Percentiles rank a stretch among this genome's conserved stretches.
Evolutionary conservation across 2,888 invertebrate genomes (phyloP).

Genomic region (Amorpha juglandis): DNA sequence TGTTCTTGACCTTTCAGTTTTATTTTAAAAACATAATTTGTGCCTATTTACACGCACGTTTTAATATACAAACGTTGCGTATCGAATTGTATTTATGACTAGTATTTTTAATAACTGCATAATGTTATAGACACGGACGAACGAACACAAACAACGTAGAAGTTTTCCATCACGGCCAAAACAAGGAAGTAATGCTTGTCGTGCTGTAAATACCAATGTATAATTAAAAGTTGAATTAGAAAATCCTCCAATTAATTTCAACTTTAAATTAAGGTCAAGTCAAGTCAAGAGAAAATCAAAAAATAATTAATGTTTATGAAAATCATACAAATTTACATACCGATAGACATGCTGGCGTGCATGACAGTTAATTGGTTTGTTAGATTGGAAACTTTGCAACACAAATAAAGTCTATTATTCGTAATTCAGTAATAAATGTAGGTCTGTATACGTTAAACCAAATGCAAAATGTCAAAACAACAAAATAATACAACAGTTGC

Average conservation of each 20-base stretch:
- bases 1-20: background rate
- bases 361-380: background rate
- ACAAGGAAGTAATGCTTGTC: constrained; percentile 36
- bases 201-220: constrained; percentile 24
- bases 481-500: too few species aligned
- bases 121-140: background rate
- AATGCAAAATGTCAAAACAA: too few species aligned
- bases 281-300: constrained; percentile 23
- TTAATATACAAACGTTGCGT: background rate
- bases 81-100: background rate
- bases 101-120: background rate
- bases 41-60: background rate
- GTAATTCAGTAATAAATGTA: background rate
- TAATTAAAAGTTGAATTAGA: constrained; percentile 30
- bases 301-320: too few species aligned
- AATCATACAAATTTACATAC: background rate
- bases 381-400: background rate
- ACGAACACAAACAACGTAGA: background rate
- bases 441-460: background rate
- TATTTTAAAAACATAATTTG: background rate
- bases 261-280: constrained; percentile 36
- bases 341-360: background rate
- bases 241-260: constrained; percentile 38
- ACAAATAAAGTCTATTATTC: too few species aligned
- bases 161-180: constrained; percentile 27